phyloP scores from a whole-genome alignment of 2,888 invertebrate species.

The Himalopsyche kuldschensis region DNA sequence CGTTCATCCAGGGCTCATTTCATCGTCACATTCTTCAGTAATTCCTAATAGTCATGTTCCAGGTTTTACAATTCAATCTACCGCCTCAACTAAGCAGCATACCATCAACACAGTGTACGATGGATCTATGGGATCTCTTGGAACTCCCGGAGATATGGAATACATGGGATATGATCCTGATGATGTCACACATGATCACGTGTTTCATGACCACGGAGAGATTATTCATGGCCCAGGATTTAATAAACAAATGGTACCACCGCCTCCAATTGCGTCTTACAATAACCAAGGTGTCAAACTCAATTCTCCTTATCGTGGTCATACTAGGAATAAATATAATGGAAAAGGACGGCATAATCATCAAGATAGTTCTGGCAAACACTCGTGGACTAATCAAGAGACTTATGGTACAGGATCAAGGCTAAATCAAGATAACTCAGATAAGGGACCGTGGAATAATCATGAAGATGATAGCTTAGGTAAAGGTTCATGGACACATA shows the following conservation, averaged over 20 bases:
- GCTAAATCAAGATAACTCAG: slow-evolving; percentile 46
- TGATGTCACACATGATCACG: slow-evolving; percentile 58
- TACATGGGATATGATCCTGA: slow-evolving; percentile 54
- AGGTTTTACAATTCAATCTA: not conserved
- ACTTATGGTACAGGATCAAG: slow-evolving; percentile 41
- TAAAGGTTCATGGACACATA: not conserved
- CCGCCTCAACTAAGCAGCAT: not conserved
- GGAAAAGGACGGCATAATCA: not conserved
- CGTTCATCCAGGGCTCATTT: not conserved
- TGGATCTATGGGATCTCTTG: slow-evolving; percentile 42
- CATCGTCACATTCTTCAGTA: not conserved
- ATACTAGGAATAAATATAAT: not conserved
- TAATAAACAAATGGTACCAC: slow-evolving; percentile 27
- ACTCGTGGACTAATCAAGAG: not conserved
- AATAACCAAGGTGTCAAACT: slow-evolving; percentile 51
- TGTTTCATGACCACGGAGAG: slow-evolving; percentile 58
- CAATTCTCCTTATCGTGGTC: slow-evolving; percentile 40
- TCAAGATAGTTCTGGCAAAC: not conserved
- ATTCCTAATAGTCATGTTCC: not conserved
- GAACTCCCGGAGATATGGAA: slow-evolving; percentile 51
- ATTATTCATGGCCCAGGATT: slow-evolving; percentile 41
- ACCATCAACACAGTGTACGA: not conserved
- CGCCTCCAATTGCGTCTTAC: slow-evolving; percentile 51
- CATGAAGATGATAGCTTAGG: not conserved
- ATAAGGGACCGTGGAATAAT: slow-evolving; percentile 43